Evolutionary conservation across 2,888 invertebrate species (phyloP).

Genomic region (Linnaemya tessellans): DNA sequence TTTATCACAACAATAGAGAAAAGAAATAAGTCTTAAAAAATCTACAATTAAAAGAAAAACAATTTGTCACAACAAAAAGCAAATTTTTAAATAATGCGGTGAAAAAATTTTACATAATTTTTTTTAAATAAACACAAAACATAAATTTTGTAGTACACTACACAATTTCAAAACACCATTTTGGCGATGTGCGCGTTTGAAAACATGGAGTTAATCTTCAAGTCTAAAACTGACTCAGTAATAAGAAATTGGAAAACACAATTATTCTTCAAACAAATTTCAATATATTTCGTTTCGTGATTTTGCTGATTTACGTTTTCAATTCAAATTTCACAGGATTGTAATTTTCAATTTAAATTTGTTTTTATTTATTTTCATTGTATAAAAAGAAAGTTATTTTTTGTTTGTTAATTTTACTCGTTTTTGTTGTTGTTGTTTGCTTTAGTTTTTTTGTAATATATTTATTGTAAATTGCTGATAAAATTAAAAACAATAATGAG

Average conservation of each 20-base stretch:
- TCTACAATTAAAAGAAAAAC: too few species aligned
- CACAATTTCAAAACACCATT: too few species aligned
- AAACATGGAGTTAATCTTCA: not conserved
- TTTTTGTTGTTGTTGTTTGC: conserved; percentile 62
- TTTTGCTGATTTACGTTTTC: conserved; percentile 73
- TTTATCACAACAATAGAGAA: too few species aligned
- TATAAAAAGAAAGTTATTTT: conserved; percentile 80
- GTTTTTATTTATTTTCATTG: conserved; percentile 77
- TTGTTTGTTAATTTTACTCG: conserved; percentile 54
- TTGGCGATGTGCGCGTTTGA: too few species aligned
- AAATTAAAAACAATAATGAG: conserved; percentile 58
- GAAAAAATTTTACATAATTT: too few species aligned
- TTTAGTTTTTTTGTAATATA: conserved; percentile 69
- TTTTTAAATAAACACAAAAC: too few species aligned
- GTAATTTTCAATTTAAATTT: conserved; percentile 59
- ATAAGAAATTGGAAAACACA: not conserved
- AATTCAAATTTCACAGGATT: conserved; percentile 80
- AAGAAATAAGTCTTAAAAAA: too few species aligned
- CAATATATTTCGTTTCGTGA: conserved; percentile 54
- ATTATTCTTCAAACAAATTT: conserved; percentile 44
- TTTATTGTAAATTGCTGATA: conserved; percentile 74
- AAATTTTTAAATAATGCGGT: too few species aligned
- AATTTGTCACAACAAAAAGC: too few species aligned
- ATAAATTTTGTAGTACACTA: too few species aligned
- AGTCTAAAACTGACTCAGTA: too few species aligned